These are phyloP conservation scores for Pygoscelis antarcticus DNA, from an alignment of 2,113 vertebrate species.

Conservation along the genomic window DNA sequence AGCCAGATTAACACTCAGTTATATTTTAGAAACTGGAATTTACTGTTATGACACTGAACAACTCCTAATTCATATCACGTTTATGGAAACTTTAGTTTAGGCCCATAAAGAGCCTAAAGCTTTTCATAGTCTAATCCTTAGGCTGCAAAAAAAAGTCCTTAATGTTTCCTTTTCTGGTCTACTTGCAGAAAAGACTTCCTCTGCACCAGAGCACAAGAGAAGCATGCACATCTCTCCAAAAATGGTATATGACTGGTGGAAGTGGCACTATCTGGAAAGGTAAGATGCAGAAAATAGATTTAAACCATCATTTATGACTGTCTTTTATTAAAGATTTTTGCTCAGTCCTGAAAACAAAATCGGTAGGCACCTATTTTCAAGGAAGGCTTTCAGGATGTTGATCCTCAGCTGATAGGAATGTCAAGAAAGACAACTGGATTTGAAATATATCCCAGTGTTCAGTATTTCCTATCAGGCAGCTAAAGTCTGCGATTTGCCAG, in stretches of 20 bases:
- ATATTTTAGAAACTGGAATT: neutral
- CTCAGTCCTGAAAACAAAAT: neutral
- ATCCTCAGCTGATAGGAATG: neutral
- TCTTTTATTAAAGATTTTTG: neutral
- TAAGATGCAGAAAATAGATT: neutral
- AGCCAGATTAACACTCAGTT: neutral
- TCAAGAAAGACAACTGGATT: neutral
- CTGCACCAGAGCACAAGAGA: neutral
- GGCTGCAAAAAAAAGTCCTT: neutral
- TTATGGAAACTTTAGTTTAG: neutral
- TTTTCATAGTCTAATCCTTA: neutral
- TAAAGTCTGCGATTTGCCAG: neutral
- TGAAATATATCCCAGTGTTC: neutral
- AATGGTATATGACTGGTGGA: accelerated
- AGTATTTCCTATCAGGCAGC: neutral
- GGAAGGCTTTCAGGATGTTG: neutral
- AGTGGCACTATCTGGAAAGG: neutral
- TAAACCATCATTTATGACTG: neutral
- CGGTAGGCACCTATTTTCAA: neutral
- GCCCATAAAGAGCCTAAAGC: neutral
- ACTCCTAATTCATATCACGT: neutral
- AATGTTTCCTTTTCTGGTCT: neutral
- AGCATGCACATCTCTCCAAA: neutral
- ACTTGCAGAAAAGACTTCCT: neutral
- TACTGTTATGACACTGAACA: neutral